Evolutionary conservation across 2,888 invertebrate species (phyloP).

Genomic region (Epicampocera succincta): DNA sequence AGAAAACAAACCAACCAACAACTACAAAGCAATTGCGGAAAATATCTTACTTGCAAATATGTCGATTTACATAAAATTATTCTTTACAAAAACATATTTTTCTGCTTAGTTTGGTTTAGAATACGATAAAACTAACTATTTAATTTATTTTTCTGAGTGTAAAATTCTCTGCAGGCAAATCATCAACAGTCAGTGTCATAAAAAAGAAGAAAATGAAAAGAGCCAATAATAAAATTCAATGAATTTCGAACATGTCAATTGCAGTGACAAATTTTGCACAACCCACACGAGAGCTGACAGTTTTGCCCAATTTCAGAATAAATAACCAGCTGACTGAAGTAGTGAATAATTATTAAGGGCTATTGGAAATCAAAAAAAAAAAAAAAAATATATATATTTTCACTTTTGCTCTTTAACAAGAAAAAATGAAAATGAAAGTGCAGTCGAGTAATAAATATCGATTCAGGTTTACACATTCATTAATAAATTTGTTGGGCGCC

Average conservation of each 20-base stretch:
- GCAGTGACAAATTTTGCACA: slow-evolving; percentile 28
- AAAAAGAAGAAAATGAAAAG: not conserved
- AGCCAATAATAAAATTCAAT: slow-evolving; percentile 6
- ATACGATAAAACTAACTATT: too few relatives aligned
- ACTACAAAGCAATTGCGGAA: too few relatives aligned
- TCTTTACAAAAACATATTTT: too few relatives aligned
- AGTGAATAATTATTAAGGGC: slow-evolving; percentile 17
- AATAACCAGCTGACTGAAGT: slow-evolving; percentile 28
- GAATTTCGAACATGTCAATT: slow-evolving; percentile 53
- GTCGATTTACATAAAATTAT: too few relatives aligned
- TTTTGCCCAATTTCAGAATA: not conserved
- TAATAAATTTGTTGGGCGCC: too few relatives aligned
- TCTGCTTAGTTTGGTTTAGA: too few relatives aligned
- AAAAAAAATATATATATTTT: not conserved
- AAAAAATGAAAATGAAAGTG: too few relatives aligned
- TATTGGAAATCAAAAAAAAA: slow-evolving; percentile 3
- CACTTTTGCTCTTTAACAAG: not conserved
- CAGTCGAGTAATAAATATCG: too few relatives aligned
- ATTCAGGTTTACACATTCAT: too few relatives aligned
- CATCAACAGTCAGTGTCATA: slow-evolving; percentile 54
- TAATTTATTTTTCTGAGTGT: slow-evolving; percentile 10
- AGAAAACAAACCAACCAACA: too few relatives aligned
- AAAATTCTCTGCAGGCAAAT: not conserved
- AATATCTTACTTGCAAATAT: too few relatives aligned
- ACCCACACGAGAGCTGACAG: slow-evolving; percentile 7